Evolutionary conservation across 1,140 invertebrate genomes (phyloP), one percentile per base, ranked within the genome.

Genomic region (Brachionus rubens): DNA sequence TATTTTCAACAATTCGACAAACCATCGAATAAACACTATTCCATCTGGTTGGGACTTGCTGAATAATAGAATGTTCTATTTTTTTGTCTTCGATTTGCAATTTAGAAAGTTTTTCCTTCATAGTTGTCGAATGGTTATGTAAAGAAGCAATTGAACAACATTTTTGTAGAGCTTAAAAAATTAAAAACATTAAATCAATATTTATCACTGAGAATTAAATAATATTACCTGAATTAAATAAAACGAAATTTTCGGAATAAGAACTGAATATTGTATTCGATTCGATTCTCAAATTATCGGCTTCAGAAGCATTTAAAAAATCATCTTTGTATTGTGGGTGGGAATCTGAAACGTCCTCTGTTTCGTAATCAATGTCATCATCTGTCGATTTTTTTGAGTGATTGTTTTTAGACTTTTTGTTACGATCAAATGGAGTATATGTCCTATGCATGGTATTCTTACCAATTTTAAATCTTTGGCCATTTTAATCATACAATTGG

Each of bases 371-470:
- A 30, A 24, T 56, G 30, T 56, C 28, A 28, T 56, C 52, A 28
- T 30, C 7, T 5, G 33, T 36, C 24, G 30, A n/a, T 56, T 56
- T n/a, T 33, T 14, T 56, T 56, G n/a, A n/a, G n/a, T 33, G n/a
- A 56, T 28, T n/a, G 28, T 26, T 19, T 67, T 67, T 21, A 67
- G 41, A 67, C 9, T 26, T 2, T 47, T 47, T 43, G 16, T 26
- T 21, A 67, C 43, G 28, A 43, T 46, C n/a, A 67, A 47, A 41
- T 67, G 30, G 14, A 67, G 28, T 36, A 67, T 40, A 67, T 67
- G 62, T 10, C 9, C 62, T 19, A 67, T 43, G 26, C 62, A 67
- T 3, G 19, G 36, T 1, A 67, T 67, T 9, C 62, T 21, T 21
- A 36, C 12, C 36, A 67, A 36, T 2, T 12, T 1, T 24, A 26